These are phyloP conservation scores for Cygnus atratus DNA, from an alignment of 2,113 vertebrate species.

Conservation along the genomic window DNA sequence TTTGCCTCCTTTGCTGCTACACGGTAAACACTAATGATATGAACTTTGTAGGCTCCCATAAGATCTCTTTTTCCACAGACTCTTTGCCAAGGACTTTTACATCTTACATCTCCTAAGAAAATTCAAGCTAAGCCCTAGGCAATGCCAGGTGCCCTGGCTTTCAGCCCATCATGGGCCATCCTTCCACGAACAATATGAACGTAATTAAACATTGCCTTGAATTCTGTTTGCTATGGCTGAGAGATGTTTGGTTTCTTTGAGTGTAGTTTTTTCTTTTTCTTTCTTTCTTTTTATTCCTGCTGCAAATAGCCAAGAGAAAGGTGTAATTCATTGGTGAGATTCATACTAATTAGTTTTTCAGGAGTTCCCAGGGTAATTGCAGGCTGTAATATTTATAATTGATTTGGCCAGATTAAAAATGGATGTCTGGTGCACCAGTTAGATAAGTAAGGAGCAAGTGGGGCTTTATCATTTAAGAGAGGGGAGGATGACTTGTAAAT, in stretches of 20 bases:
- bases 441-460: slow-evolving; percentile 23
- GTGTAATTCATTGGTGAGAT: slow-evolving; percentile 47
- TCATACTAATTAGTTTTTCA: slow-evolving; percentile 54
- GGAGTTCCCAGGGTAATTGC: slow-evolving; percentile 66
- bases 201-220: not conserved
- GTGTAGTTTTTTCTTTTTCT: not conserved
- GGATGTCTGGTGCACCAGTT: slow-evolving; percentile 27
- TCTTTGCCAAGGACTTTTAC: not conserved
- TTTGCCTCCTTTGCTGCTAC: not conserved
- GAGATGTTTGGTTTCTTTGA: not conserved
- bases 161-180: not conserved
- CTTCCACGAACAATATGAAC: not conserved
- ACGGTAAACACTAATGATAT: not conserved
- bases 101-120: not conserved
- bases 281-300: not conserved
- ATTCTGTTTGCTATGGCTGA: not conserved
- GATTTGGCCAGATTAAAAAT: slow-evolving; percentile 70
- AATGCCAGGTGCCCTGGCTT: not conserved
- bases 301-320: slow-evolving; percentile 54
- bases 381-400: slow-evolving; percentile 62
- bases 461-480: not conserved
- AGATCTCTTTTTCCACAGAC: slow-evolving; percentile 7
- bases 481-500: not conserved
- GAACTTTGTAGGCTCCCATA: not conserved
- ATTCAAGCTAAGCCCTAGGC: not conserved